phyloP scores from a whole-genome alignment of 2,888 invertebrate species.

The Sialis fuliginosa region DNA sequence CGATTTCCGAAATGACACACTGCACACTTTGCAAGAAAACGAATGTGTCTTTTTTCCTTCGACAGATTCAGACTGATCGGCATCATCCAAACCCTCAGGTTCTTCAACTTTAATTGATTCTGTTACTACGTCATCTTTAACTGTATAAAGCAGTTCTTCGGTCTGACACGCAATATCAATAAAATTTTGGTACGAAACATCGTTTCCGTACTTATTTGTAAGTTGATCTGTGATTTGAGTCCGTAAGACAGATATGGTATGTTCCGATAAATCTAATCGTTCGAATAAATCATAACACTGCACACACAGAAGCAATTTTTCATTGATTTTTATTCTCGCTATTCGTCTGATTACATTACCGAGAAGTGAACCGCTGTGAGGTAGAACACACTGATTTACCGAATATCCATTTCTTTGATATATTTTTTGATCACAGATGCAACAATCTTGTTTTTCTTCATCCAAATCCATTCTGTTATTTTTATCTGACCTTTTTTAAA shows the following conservation, averaged over 20 bases:
- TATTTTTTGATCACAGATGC: background rate
- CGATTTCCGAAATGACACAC: background rate
- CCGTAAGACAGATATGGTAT: slow-evolving; percentile 8
- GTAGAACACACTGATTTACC: slow-evolving; percentile 10
- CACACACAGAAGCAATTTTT: slow-evolving; percentile 9
- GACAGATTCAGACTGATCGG: background rate
- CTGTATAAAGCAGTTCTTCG: slow-evolving; percentile 6
- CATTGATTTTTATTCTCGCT: slow-evolving; percentile 1
- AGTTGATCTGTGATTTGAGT: slow-evolving; percentile 10
- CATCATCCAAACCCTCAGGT: slow-evolving; percentile 3
- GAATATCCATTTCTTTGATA: background rate
- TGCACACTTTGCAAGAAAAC: background rate
- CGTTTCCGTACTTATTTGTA: slow-evolving; percentile 7
- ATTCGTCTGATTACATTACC: slow-evolving; percentile 11
- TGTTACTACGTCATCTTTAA: slow-evolving; percentile 3
- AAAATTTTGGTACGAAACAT: slow-evolving; percentile 7
- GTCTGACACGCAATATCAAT: slow-evolving; percentile 11
- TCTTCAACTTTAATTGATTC: slow-evolving; percentile 7
- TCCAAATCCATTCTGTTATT: background rate
- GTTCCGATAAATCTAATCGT: slow-evolving; percentile 11
- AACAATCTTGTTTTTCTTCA: background rate
- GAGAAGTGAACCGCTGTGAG: slow-evolving; percentile 11
- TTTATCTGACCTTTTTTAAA: background rate
- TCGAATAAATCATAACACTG: slow-evolving; percentile 12
- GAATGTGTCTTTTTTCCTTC: background rate